Conservation (phyloP, 2,888 invertebrate species). For the Aromia moschata region DNA sequence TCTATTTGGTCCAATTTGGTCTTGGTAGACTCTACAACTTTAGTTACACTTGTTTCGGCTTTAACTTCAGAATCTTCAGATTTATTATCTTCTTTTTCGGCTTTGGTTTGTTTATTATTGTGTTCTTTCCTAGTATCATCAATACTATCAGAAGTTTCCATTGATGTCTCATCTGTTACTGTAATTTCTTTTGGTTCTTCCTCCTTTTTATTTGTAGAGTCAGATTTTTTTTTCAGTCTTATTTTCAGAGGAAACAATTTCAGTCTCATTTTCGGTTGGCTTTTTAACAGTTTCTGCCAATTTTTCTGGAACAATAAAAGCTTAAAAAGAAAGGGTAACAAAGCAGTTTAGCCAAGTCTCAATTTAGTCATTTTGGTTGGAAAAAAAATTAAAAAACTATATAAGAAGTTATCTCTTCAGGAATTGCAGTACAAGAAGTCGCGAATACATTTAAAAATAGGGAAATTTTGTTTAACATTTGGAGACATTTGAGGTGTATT, state of each 20-base stretch:
- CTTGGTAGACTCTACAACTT: slow-evolving; percentile 3
- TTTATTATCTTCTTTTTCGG: slow-evolving; percentile 17
- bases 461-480: too few relatives aligned
- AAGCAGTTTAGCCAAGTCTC: too few relatives aligned
- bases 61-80: slow-evolving; percentile 20
- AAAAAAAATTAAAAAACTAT: too few relatives aligned
- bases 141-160: slow-evolving; percentile 30
- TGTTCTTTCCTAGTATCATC: slow-evolving; percentile 35
- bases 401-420: too few relatives aligned
- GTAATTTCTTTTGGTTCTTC: slow-evolving; percentile 21
- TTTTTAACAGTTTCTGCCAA: too few relatives aligned
- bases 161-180: slow-evolving; percentile 42
- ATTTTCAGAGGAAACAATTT: slow-evolving; percentile 14
- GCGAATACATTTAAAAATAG: too few relatives aligned
- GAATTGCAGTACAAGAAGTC: too few relatives aligned
- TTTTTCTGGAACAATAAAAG: slow-evolving; percentile 27
- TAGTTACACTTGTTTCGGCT: slow-evolving; percentile 12
- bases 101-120: slow-evolving; percentile 21
- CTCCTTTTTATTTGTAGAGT: slow-evolving; percentile 5
- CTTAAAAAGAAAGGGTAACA: too few relatives aligned
- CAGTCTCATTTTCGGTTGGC: slow-evolving; percentile 17
- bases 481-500: too few relatives aligned
- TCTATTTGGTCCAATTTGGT: slow-evolving; percentile 30
- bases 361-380: too few relatives aligned
- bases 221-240: slow-evolving; percentile 20